A percentile compares a stretch with the other conserved stretches of the same genome.
Conservation (phyloP, 2,113 vertebrate genomes). For the Corythaixoides concolor region DNA sequence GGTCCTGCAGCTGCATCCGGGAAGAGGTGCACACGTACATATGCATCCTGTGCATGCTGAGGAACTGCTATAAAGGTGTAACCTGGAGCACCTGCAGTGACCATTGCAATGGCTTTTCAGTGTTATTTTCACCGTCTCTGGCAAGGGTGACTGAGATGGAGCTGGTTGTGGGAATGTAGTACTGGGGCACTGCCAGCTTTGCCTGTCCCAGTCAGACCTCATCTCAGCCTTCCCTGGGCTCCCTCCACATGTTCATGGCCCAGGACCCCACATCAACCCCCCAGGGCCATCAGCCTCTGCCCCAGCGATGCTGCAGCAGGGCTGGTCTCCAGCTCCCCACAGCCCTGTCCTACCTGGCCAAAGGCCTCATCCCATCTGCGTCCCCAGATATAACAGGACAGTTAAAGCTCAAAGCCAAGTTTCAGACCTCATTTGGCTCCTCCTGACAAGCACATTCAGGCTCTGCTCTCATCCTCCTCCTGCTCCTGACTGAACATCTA, state of each 20-base stretch:
- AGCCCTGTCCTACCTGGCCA: background rate
- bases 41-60: background rate
- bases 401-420: background rate
- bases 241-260: background rate
- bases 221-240: background rate
- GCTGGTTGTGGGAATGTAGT: background rate
- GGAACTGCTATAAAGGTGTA: background rate
- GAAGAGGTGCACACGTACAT: background rate
- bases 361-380: background rate
- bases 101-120: background rate
- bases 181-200: background rate
- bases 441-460: background rate
- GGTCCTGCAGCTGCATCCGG: background rate
- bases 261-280: background rate
- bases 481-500: rapidly evolving
- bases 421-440: background rate
- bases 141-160: background rate
- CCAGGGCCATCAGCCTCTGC: background rate
- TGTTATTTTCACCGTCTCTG: background rate
- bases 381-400: background rate
- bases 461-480: background rate
- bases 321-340: background rate
- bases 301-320: background rate
- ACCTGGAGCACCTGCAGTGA: background rate
- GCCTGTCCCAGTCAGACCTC: background rate